These are phyloP conservation scores for Pseudachorutes palmiensis DNA, from an alignment of 1,140 invertebrate genomes.

Conservation along the genomic window DNA sequence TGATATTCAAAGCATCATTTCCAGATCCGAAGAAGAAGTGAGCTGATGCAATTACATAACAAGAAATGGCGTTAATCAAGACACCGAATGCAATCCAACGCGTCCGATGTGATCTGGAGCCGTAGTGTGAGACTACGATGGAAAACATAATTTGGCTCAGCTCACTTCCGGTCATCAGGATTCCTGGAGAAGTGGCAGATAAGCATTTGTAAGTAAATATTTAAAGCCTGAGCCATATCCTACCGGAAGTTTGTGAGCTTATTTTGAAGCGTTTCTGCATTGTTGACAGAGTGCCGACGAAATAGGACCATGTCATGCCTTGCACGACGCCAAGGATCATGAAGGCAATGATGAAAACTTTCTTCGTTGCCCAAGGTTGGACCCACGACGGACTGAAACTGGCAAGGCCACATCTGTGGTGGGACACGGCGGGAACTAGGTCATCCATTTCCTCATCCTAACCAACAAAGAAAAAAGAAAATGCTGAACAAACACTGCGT, in stretches of 20 bases:
- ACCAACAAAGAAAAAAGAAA: too few relatives aligned
- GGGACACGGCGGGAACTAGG: neutral
- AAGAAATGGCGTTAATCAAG: constrained; percentile 45
- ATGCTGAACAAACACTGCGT: too few relatives aligned
- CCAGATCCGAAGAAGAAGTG: constrained; percentile 59
- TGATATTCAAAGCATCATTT: constrained; percentile 46
- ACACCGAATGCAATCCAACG: constrained; percentile 29
- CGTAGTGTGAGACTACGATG: constrained; percentile 51
- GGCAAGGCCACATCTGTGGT: constrained; percentile 55
- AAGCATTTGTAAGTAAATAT: neutral
- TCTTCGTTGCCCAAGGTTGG: constrained; percentile 72
- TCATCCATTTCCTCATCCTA: too few relatives aligned
- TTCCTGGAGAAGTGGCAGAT: constrained; percentile 44
- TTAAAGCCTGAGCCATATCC: neutral
- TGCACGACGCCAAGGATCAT: constrained; percentile 66
- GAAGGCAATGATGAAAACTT: constrained; percentile 70
- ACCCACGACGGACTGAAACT: constrained; percentile 60
- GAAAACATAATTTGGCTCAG: constrained; percentile 57
- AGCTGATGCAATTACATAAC: constrained; percentile 55
- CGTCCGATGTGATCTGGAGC: constrained; percentile 51
- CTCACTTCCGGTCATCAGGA: constrained; percentile 61
- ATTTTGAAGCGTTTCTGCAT: constrained; percentile 94
- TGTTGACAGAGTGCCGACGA: constrained; percentile 90
- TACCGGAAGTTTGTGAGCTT: constrained; percentile 82
- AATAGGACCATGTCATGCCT: constrained; percentile 90